Base-by-base conservation (phyloP, 2,888 invertebrate species). In the Melikaiella ostensackeni region DNA sequence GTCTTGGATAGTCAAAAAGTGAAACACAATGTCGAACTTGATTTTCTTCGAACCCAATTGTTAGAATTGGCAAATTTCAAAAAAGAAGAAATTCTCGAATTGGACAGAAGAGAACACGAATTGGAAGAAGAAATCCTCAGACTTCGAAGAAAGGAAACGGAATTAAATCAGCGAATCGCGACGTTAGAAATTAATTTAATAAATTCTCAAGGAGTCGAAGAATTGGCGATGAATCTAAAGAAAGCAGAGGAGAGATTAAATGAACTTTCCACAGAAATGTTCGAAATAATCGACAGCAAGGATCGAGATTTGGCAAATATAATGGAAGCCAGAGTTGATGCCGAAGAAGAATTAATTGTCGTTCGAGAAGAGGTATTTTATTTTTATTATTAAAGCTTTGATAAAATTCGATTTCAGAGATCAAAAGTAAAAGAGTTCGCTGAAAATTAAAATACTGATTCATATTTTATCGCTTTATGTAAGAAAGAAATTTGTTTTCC, bases 1-100 rank as follows among this genome's bases (percentile, higher is more conserved):
- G 77, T 88, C 16, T 78, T 87, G 73, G 84, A 85, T 0, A 78
- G 76, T 30, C 85, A 83, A 13, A 84, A 87, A 16, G 84, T 87
- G 33, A 88, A 86, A 24, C 82, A 88, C 74, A 80, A 80, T 74
- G 46, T 30, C 0, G 88, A 89, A 77, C 75, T 84, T 3, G 79
- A 87, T 66, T 57, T 66, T 13, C 78, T 90, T n/a, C 85, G 85
- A 13, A 70, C 70, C 1, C 83, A 88, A 76, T 59, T 90, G 11
- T 61, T 82, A 19, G 64, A 75, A 35, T 74, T 74, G 30, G 57
- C 59, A 1, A 70, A 75, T 46, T 46, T 73, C 30, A 70, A 70
- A 84, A 84, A 19, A 77, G 86, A 8, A 84, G 81, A 76, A 78
- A 75, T 80, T 79, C 27, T 50, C 7, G 21, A 38, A 33, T 27